Percentiles rank a stretch among this genome's conserved stretches.
Evolutionary conservation across 2,113 vertebrate genomes (phyloP).

Genomic region (Notothenia rossii): DNA sequence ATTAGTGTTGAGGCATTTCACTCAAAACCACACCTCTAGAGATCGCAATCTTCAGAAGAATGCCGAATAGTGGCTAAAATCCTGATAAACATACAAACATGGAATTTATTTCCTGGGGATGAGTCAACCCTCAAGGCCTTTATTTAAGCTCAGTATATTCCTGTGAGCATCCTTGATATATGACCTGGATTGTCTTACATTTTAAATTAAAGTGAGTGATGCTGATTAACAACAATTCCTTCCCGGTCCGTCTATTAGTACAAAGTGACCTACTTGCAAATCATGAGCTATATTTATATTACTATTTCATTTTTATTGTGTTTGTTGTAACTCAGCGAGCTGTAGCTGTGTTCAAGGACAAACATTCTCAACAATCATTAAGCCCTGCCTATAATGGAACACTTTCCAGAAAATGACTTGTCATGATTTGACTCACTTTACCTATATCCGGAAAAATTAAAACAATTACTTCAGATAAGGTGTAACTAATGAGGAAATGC

Average conservation of each 20-base stretch:
- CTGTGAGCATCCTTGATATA: slow-evolving; percentile 1
- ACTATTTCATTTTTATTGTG: neutral
- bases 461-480: slow-evolving; percentile 38
- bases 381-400: neutral
- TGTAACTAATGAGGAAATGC: slow-evolving; percentile 34
- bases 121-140: neutral
- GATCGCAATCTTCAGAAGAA: neutral
- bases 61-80: neutral
- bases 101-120: neutral
- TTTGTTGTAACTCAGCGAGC: neutral
- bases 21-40: neutral
- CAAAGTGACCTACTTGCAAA: slow-evolving; percentile 14
- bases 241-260: neutral
- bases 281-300: neutral
- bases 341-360: neutral
- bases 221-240: neutral
- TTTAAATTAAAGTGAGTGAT: slow-evolving; percentile 8
- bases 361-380: neutral
- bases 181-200: slow-evolving; percentile 12
- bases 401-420: slow-evolving; percentile 5
- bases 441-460: neutral
- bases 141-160: slow-evolving; percentile 11
- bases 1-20: neutral
- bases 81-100: neutral
- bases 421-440: slow-evolving; percentile 18